Evolutionary conservation across 2,888 invertebrate genomes (phyloP).

Genomic region (Buathra laborator): DNA sequence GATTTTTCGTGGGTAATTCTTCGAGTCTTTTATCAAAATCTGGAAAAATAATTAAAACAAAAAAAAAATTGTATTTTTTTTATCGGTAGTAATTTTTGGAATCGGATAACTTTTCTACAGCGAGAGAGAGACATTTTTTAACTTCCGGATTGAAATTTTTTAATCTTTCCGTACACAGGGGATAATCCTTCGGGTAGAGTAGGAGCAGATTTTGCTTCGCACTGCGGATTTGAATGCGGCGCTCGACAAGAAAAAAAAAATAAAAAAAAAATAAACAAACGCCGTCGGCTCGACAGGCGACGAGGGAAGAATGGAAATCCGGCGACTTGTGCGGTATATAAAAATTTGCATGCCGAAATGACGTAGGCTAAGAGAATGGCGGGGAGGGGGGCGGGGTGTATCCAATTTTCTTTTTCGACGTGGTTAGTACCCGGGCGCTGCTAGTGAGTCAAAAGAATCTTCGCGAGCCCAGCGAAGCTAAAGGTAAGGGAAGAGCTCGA

Average conservation of each 20-base stretch:
- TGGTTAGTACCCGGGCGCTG: constrained; percentile 30
- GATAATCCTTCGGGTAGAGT: neutral
- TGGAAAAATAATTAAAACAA: too few species aligned
- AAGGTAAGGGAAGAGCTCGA: constrained; percentile 46
- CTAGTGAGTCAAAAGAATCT: constrained; percentile 7
- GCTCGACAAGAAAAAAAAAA: neutral
- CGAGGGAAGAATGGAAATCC: constrained; percentile 38
- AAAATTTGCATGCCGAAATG: constrained; percentile 72
- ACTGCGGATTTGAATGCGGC: neutral
- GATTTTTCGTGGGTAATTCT: too few species aligned
- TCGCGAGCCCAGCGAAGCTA: constrained; percentile 21
- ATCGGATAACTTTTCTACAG: too few species aligned
- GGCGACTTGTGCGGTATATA: constrained; percentile 28
- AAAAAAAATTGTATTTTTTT: too few species aligned
- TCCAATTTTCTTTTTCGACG: constrained; percentile 68
- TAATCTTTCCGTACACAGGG: neutral
- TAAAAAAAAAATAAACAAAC: constrained; percentile 34
- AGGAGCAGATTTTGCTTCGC: neutral
- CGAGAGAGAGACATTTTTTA: too few species aligned
- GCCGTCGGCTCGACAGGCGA: constrained; percentile 40
- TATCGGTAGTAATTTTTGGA: too few species aligned
- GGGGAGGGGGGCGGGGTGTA: constrained; percentile 30
- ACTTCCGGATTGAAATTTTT: neutral
- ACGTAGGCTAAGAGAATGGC: constrained; percentile 56
- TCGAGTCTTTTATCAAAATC: too few species aligned